Evolutionary conservation across 2,113 vertebrate genomes (phyloP), one percentile per base, ranked within the genome.

Genomic region (Trogon surrucura): DNA sequence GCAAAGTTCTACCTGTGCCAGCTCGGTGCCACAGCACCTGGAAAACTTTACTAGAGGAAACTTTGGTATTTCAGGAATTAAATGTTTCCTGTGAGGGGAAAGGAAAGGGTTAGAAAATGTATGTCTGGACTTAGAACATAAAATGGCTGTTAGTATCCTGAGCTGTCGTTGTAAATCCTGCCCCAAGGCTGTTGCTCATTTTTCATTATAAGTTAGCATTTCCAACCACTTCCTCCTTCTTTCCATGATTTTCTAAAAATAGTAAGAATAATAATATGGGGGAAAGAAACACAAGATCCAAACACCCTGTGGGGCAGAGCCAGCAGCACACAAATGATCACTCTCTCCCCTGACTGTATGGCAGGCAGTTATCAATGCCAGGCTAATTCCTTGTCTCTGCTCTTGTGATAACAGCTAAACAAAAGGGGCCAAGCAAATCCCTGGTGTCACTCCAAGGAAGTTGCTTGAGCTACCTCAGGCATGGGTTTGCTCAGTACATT

Each of bases 361-460:
- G 85, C 85, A 94, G 82, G 45, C 82, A 51, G 51, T 77, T 89
- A 85, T 74, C 93, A 75, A 20, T 38, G 78, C 81, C 93, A 67
- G 38, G 5, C 67, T 71, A 45, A 85, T 41, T 67, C 58, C 45
- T 56, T 0, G 0, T n/a, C 61, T 65, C 72, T 44, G 54, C 48
- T 65, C 53, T 32, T n/a, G 41, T 57, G 91, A 50, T 47, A 85
- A 5, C 83, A 69, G 78, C 23, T 5, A 32, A 79, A 89, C 64
- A 91, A 83, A 96, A 94, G 91, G 88, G 62, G 58, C 86, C 83
- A 86, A 69, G 54, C 11, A 10, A 72, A 62, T 56, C 79, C 57
- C 72, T 66, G 79, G 71, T 74, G 89, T 47, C 74, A 36, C 53
- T 41, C 56, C 45, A 22, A 75, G 70, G 38, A 89, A 74, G 80